Evolutionary conservation across 92 coral and sea anemone genomes (phyloP).

Genomic region (Porites evermanni): DNA sequence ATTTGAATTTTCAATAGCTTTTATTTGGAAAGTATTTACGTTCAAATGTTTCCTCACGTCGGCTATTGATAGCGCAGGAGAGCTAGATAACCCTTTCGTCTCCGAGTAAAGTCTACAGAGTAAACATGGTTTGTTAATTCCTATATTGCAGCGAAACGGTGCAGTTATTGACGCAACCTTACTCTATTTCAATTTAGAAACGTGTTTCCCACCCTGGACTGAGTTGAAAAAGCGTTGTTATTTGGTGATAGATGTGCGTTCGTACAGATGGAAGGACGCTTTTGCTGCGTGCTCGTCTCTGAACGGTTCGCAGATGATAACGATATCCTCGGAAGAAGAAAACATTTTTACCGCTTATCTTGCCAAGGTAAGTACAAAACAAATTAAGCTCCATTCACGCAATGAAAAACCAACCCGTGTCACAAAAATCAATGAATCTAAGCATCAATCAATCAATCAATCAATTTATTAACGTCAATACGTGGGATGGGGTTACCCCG

Average conservation of each 20-base stretch:
- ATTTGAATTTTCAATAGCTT: no score
- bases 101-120: background rate
- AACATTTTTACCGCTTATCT: conserved; percentile 16
- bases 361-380: conserved; percentile 8
- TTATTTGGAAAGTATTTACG: no score
- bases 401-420: no score
- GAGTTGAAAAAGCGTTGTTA: conserved; percentile 41
- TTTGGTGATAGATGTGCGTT: background rate
- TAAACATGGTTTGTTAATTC: background rate
- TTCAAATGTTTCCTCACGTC: no score
- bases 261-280: conserved; percentile 5
- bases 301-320: conserved; percentile 12
- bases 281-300: background rate
- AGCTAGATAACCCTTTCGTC: no score
- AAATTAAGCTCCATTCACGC: no score
- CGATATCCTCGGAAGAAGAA: conserved; percentile 29
- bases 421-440: no score
- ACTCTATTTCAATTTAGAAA: conserved; percentile 10
- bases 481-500: no score
- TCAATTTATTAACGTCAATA: no score
- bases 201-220: conserved; percentile 36
- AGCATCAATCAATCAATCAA: no score
- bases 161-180: background rate
- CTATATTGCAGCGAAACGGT: background rate
- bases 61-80: no score